Percentiles rank a stretch among this genome's conserved stretches.
Conservation (phyloP, 2,113 vertebrate species). For the Haliaeetus leucogaster region DNA sequence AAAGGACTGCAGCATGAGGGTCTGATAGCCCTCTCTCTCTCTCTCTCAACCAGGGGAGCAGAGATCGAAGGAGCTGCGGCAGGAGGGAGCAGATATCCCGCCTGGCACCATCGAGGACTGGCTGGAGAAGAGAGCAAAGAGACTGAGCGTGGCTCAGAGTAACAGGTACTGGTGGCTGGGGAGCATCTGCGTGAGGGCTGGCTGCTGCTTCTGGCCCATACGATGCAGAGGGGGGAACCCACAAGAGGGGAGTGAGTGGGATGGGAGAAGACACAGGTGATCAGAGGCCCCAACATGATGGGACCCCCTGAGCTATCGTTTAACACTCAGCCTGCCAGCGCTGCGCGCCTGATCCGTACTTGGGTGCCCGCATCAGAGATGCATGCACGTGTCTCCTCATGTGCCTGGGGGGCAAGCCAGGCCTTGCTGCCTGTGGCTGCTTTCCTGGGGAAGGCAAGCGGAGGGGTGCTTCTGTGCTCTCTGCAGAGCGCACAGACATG, state of each 20-base stretch:
- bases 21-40: background rate
- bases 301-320: background rate
- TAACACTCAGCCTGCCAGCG: fast-evolving
- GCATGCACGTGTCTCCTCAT: fast-evolving
- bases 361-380: fast-evolving
- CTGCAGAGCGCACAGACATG: fast-evolving
- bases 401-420: background rate
- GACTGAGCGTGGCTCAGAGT: conserved; percentile 57
- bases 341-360: fast-evolving
- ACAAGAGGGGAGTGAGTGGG: background rate
- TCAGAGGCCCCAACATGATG: background rate
- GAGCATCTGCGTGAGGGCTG: background rate
- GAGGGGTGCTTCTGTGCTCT: background rate
- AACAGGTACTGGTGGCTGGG: conserved; percentile 73
- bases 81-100: conserved; percentile 35
- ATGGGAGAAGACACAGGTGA: background rate
- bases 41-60: conserved; percentile 76
- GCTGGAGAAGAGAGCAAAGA: conserved; percentile 86
- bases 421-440: background rate
- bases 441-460: background rate
- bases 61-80: conserved; percentile 69
- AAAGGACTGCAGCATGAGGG: background rate
- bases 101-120: conserved; percentile 81
- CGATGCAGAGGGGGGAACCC: background rate
- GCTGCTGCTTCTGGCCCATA: background rate